phyloP scores from a whole-genome alignment of 2,113 vertebrate genomes.

The Raja brachyura region DNA sequence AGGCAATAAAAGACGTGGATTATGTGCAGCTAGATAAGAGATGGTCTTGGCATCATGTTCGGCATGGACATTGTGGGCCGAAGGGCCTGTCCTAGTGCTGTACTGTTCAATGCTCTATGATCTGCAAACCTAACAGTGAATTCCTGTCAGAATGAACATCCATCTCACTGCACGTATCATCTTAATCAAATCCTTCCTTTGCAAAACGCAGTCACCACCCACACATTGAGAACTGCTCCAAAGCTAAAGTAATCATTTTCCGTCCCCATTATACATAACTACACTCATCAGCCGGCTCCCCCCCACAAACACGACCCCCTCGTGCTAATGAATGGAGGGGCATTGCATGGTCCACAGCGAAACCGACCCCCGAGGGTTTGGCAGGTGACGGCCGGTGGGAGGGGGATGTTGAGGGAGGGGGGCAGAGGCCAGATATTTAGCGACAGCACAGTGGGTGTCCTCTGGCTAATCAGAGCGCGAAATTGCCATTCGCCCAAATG shows the following conservation, averaged over 20 bases:
- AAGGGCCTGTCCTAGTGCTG: too few species aligned
- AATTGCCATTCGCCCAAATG: slow-evolving; percentile 63
- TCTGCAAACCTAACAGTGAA: neutral
- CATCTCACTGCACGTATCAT: neutral
- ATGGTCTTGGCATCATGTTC: too few species aligned
- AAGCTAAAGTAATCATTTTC: neutral
- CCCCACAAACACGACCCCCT: too few species aligned
- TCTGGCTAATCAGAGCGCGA: slow-evolving; percentile 55
- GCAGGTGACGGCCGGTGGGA: too few species aligned
- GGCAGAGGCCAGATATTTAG: neutral
- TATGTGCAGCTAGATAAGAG: too few species aligned
- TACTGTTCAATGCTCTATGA: too few species aligned
- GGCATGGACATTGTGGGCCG: too few species aligned
- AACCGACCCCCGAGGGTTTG: too few species aligned
- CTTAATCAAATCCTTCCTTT: neutral
- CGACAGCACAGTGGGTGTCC: neutral
- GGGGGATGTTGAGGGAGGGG: neutral
- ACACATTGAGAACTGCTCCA: neutral
- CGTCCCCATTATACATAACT: neutral
- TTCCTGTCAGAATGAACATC: neutral
- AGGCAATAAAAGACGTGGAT: too few species aligned
- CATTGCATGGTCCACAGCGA: too few species aligned
- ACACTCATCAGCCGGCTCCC: neutral
- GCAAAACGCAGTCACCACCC: neutral
- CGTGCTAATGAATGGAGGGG: neutral